These are phyloP conservation scores for Drosophila borborema DNA, from an alignment of 2,888 invertebrate species.

Conservation along the genomic window DNA sequence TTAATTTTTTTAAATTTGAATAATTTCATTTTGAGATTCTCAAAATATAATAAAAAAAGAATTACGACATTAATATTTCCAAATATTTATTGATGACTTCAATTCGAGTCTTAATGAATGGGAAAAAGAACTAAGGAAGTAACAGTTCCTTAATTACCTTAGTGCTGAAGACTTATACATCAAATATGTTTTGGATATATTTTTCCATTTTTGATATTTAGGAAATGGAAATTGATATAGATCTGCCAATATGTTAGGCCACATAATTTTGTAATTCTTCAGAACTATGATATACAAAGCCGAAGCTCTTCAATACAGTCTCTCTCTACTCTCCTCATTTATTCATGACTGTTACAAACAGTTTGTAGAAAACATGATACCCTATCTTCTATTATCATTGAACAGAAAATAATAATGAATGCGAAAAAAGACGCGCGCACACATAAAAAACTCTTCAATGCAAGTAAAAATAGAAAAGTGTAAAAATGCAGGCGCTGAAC, in stretches of 20 bases:
- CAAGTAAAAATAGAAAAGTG: conserved; percentile 59
- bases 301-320: neutral
- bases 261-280: neutral
- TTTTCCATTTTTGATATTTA: no score
- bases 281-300: neutral
- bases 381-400: neutral
- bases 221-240: neutral
- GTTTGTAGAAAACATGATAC: neutral
- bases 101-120: neutral
- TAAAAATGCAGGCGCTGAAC: conserved; percentile 50
- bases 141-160: neutral
- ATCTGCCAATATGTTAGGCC: neutral
- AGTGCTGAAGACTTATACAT: neutral
- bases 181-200: no score
- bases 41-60: neutral
- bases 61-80: neutral
- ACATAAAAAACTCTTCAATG: conserved; percentile 54
- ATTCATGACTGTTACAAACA: neutral
- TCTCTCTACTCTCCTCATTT: neutral
- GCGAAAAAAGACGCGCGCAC: conserved; percentile 30
- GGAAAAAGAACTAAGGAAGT: no score
- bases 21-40: neutral
- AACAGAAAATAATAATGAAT: conserved; percentile 18
- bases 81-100: neutral
- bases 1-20: neutral